Percentiles rank a stretch among this genome's conserved stretches.
Conservation (phyloP, 2,113 vertebrate species). For the Forbesichthys papilliferus region DNA sequence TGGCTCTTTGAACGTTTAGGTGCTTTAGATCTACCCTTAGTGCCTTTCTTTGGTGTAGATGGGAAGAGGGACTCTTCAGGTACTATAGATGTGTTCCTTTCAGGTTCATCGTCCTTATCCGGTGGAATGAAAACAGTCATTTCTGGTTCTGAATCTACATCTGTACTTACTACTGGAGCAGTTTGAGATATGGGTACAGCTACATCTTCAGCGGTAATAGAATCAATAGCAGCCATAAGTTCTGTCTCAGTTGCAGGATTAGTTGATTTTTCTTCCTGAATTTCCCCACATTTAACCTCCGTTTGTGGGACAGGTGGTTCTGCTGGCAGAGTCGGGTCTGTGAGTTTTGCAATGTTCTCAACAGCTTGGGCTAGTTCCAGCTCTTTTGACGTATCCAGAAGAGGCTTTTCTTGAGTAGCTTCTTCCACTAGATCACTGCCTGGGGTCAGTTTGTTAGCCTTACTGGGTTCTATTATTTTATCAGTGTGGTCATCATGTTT, state of each 20-base stretch:
- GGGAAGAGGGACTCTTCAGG: conserved; percentile 74
- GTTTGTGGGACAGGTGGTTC: conserved; percentile 57
- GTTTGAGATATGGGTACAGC: conserved; percentile 67
- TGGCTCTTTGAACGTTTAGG: conserved; percentile 75
- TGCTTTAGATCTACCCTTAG: conserved; percentile 82
- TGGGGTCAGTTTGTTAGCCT: conserved; percentile 60
- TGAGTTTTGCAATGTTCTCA: conserved; percentile 91
- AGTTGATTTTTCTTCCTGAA: conserved; percentile 85
- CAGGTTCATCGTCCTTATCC: conserved; percentile 74
- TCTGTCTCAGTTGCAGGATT: conserved; percentile 91
- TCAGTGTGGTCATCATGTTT: conserved; percentile 67
- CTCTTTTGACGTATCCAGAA: conserved; percentile 78
- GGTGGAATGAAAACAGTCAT: conserved; percentile 57
- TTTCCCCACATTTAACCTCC: conserved; percentile 63
- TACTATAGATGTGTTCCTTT: conserved; percentile 62
- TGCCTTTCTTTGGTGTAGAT: conserved; percentile 79
- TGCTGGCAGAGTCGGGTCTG: conserved; percentile 80
- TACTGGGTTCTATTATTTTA: conserved; percentile 59
- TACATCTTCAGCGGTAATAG: conserved; percentile 87
- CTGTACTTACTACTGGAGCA: conserved; percentile 74
- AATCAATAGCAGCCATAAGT: conserved; percentile 94
- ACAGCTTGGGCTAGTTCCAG: conserved; percentile 91
- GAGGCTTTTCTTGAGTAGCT: conserved; percentile 53
- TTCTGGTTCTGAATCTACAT: conserved; percentile 70
- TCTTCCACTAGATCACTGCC: conserved; percentile 74